phyloP scores from a whole-genome alignment of 2,888 invertebrate species.

The Heliconius charithonia region DNA sequence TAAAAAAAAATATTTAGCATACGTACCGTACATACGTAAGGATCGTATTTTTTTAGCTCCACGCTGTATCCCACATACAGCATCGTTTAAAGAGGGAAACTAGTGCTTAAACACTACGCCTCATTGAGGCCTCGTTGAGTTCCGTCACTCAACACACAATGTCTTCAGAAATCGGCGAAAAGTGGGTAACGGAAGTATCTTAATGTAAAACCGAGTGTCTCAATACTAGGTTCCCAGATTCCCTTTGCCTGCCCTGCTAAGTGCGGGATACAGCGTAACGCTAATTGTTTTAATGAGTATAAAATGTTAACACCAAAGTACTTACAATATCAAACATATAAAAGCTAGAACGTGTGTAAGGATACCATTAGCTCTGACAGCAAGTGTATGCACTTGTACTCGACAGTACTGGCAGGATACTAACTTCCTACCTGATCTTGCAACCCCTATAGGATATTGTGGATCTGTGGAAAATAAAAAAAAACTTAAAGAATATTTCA shows the following conservation, averaged over 20 bases:
- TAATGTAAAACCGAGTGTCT: neutral
- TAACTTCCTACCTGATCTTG: slow-evolving; percentile 56
- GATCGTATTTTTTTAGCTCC: no score
- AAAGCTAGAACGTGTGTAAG: slow-evolving; percentile 61
- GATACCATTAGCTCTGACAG: slow-evolving; percentile 58
- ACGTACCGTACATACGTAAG: no score
- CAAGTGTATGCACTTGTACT: slow-evolving; percentile 59
- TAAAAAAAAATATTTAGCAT: slow-evolving; percentile 46
- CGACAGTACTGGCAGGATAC: slow-evolving; percentile 66
- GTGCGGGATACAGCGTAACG: neutral
- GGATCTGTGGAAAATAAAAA: slow-evolving; percentile 33
- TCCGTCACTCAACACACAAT: no score
- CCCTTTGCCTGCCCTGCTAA: neutral
- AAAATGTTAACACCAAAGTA: neutral
- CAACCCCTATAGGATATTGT: slow-evolving; percentile 41
- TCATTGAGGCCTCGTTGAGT: no score
- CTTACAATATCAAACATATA: slow-evolving; percentile 58
- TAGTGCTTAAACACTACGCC: no score
- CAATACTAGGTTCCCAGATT: neutral
- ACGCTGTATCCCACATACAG: neutral
- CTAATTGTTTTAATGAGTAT: no score
- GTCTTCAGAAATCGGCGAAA: neutral
- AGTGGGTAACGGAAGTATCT: neutral
- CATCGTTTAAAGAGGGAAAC: no score
- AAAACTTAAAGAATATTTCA: no score